Evolutionary conservation across 1,140 invertebrate genomes (phyloP), one percentile per base, ranked within the genome.

Genomic region (Polyergus mexicanus): DNA sequence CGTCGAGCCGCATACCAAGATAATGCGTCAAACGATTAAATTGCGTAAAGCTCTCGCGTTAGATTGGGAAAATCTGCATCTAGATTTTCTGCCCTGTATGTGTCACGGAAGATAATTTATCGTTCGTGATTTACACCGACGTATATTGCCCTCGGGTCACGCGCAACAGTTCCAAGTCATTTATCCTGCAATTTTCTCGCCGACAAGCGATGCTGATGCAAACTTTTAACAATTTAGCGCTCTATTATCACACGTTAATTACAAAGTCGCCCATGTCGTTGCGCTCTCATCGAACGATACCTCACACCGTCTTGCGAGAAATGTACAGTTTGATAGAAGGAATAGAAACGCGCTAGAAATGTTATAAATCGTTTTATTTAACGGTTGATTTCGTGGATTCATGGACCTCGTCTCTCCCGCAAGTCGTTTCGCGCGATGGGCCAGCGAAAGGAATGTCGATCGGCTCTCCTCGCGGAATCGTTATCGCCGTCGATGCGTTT

Each of bases 221-320:
- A 81, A 81, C 66, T 81, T 81, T 81, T 72, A 72, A 72, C 66
- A 81, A 81, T 72, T 81, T 81, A 81, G 35, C 66, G 66, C 78
- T 41, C 19, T 11, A 54, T 80, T 81, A 72, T 81, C 78, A 51
- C 58, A 72, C 38, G 22, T 81, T 81, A 81, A 81, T 72, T 72
- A 81, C 78, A 44, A 72, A 60, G 66, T 81, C 78, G 54, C 32
- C 22, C 66, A 44, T 66, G 51, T 38, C 44, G 47, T 69, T 44
- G 54, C 22, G 11, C 28, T 81, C 60, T 58, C 22, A 1, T 25
- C 13, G 32, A 68, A 41, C 35, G 60, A 72, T 56, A 60, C 13
- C 22, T 81, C 51, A n/a, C 25, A 1, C 11, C 54, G 22, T 11
- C 44, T 38, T 38, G 16, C 8, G 44, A 56, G 63, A 69, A 47